Conservation (phyloP, 2,888 invertebrate genomes). For the Acanthosepion lycidas region DNA sequence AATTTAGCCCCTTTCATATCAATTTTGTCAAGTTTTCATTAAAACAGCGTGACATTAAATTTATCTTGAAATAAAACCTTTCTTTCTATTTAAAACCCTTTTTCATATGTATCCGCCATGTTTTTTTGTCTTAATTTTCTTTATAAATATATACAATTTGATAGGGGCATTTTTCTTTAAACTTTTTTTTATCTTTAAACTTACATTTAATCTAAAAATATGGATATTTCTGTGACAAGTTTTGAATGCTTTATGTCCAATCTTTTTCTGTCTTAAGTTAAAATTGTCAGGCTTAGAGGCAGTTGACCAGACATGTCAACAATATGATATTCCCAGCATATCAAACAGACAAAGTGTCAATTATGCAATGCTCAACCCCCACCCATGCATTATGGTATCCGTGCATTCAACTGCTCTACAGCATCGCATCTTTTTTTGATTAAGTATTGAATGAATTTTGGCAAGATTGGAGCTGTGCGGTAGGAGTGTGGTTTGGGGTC, state of each 20-base stretch:
- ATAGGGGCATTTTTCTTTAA: neutral
- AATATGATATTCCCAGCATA: neutral
- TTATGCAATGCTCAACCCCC: neutral
- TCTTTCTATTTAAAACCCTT: too few relatives aligned
- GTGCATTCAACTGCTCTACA: neutral
- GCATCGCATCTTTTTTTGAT: neutral
- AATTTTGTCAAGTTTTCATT: too few relatives aligned
- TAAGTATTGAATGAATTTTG: slow-evolving; percentile 15
- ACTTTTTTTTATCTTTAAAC: neutral
- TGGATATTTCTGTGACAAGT: neutral
- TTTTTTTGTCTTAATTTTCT: too few relatives aligned
- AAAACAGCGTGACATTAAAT: too few relatives aligned
- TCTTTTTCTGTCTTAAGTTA: neutral
- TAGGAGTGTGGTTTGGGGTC: neutral
- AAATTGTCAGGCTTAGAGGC: neutral
- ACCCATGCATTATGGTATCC: neutral
- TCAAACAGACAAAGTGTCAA: neutral
- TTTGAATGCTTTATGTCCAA: neutral
- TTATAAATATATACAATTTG: too few relatives aligned
- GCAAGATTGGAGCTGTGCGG: neutral
- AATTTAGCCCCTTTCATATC: too few relatives aligned
- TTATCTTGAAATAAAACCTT: too few relatives aligned
- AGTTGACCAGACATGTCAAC: slow-evolving; percentile 1
- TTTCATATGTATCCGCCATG: too few relatives aligned
- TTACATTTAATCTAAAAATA: neutral